These are phyloP conservation scores for Cynopterus sphinx DNA, from an alignment of 2,797 vertebrate genomes.

Conservation along the genomic window DNA sequence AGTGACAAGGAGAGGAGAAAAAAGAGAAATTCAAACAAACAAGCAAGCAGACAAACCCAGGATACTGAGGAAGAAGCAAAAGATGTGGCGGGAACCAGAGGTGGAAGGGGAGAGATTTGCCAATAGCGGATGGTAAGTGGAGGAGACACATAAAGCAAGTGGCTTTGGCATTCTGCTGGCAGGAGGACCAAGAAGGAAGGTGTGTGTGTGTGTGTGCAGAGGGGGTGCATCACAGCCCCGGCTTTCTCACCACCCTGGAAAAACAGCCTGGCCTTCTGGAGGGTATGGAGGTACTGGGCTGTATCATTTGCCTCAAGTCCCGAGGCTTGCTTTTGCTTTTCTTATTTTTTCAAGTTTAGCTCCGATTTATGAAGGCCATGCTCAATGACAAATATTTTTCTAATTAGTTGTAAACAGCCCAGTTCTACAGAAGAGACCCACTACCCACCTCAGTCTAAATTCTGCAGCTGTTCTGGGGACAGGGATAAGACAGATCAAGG, in stretches of 20 bases:
- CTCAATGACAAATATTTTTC: constrained; percentile 34
- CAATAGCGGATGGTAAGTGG: accelerated
- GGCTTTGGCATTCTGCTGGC: accelerated
- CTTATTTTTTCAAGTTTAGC: constrained; percentile 22
- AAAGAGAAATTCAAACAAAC: not conserved
- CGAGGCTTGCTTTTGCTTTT: not conserved
- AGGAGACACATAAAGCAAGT: accelerated
- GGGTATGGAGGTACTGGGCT: not conserved
- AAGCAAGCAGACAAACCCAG: not conserved
- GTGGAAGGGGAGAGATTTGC: accelerated
- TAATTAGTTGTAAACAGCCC: constrained; percentile 57
- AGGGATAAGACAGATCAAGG: not conserved
- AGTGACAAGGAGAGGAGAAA: no score
- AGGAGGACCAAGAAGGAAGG: accelerated
- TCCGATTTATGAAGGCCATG: not conserved
- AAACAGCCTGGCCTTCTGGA: not conserved
- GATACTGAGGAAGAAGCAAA: not conserved
- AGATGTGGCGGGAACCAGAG: not conserved
- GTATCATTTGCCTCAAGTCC: not conserved
- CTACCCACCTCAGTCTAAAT: not conserved
- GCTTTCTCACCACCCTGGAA: accelerated
- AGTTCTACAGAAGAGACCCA: not conserved
- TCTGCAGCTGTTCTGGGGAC: not conserved
- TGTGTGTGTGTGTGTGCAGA: accelerated
- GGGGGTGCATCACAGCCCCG: accelerated